Base-by-base conservation (phyloP, 1,140 invertebrate species). In the Parasteatoda tepidariorum region DNA sequence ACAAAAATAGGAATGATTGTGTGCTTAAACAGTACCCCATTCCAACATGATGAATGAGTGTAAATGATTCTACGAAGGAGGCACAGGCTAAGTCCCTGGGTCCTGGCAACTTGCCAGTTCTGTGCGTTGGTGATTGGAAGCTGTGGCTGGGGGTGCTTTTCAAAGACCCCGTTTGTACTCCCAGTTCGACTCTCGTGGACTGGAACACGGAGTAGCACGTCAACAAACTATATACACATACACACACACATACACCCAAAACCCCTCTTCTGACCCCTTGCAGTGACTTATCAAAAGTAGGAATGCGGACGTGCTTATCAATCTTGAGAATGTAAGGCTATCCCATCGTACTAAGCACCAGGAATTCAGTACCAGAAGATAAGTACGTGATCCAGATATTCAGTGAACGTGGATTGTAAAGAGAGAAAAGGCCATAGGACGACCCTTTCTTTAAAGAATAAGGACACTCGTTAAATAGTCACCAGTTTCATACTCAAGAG, bases 91-190 rank as follows among this genome's bases (percentile, higher is more conserved):
- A 82, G 78, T 82, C 78, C 78, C 78, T 82, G 78, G 78, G 62
- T 82, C 34, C 78, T 62, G 78, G 67, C 66, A 61, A 55, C 34
- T 33, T 28, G 78, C 78, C 78, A 71, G 78, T 59, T 82, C 78
- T 82, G 78, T 82, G 78, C 78, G 78, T 82, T 82, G 78, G 68
- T 82, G 78, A 82, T 70, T 82, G 78, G 78, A 82, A 82, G 78
- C 78, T 82, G 66, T 79, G 76, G 76, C 76, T 68, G 66, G 76
- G 76, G 76, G 76, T 41, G 41, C 38, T 30, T 64, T 7, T 18
- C 22, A 33, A 67, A 61, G 38, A 34, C 78, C 78, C 66, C 66
- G 18, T 70, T 82, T 70, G 78, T 82, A 82, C 78, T 82, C 67
- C 67, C 78, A 68, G 76, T 79, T 64, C 78, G 41, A 82, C 66